These are phyloP conservation scores for Schizaphis graminum DNA, from an alignment of 2,888 invertebrate species.

Conservation along the genomic window DNA sequence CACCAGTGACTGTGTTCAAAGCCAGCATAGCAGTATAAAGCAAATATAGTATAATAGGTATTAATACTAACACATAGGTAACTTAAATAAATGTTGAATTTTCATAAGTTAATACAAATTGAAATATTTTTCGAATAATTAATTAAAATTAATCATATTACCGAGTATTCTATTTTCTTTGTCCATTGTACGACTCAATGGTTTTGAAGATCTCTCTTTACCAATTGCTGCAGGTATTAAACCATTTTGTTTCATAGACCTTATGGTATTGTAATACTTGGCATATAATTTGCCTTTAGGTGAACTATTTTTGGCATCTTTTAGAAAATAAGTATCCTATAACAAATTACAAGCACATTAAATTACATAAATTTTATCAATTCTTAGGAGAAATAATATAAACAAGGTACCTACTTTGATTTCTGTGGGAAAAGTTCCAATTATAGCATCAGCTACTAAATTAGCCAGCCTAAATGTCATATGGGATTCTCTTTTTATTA, in stretches of 20 bases:
- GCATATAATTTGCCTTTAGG: not conserved
- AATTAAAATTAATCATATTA: not conserved
- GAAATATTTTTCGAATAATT: not conserved
- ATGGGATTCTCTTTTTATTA: not conserved
- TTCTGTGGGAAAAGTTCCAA: not conserved
- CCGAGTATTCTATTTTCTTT: not conserved
- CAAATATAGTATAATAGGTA: not conserved
- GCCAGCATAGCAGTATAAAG: not conserved
- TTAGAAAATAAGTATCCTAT: not conserved
- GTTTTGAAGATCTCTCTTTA: constrained; percentile 17
- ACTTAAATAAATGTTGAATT: not conserved
- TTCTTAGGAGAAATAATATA: not conserved
- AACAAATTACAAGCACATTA: not conserved
- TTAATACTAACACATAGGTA: not conserved
- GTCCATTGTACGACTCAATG: not conserved
- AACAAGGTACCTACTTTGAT: not conserved
- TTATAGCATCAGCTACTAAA: not conserved
- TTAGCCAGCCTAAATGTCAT: not conserved
- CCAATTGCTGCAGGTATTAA: not conserved
- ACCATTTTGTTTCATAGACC: not conserved
- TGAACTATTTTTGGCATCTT: not conserved
- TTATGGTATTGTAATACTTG: not conserved
- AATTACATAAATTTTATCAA: not conserved
- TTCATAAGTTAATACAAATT: not conserved
- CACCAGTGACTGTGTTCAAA: not conserved